A percentile compares a stretch with the other conserved stretches of the same genome.
phyloP scores from a whole-genome alignment of 2,797 vertebrate genomes.

The Gallirallus australis region DNA sequence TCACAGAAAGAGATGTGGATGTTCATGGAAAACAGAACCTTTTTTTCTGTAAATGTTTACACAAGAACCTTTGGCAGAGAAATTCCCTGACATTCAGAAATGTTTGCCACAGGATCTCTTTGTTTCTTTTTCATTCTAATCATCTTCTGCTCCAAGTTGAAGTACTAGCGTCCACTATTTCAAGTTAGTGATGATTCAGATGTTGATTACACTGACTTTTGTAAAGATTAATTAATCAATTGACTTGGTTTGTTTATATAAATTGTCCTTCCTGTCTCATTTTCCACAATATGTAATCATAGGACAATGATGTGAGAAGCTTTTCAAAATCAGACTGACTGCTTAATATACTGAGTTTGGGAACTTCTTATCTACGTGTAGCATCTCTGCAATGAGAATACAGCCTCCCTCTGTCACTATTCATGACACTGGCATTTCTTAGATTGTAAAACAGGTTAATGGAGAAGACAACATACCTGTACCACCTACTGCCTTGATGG shows the following conservation, averaged over 20 bases:
- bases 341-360: background rate
- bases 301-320: background rate
- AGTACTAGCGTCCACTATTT: background rate
- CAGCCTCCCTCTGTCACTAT: background rate
- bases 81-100: conserved; percentile 18
- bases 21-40: background rate
- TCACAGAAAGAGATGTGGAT: background rate
- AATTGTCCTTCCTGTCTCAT: background rate
- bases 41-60: conserved; percentile 14
- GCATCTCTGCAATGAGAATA: background rate
- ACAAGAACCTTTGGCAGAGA: background rate
- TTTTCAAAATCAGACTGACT: background rate
- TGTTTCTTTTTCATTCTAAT: conserved; percentile 26
- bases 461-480: background rate
- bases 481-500: background rate
- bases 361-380: background rate
- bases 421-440: background rate
- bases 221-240: conserved; percentile 8
- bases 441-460: background rate
- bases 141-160: background rate
- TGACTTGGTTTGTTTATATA: background rate
- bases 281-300: background rate
- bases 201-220: background rate
- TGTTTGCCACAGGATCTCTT: background rate
- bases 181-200: background rate